phyloP scores from a whole-genome alignment of 2,113 vertebrate genomes.

The Vulpes vulpes region DNA sequence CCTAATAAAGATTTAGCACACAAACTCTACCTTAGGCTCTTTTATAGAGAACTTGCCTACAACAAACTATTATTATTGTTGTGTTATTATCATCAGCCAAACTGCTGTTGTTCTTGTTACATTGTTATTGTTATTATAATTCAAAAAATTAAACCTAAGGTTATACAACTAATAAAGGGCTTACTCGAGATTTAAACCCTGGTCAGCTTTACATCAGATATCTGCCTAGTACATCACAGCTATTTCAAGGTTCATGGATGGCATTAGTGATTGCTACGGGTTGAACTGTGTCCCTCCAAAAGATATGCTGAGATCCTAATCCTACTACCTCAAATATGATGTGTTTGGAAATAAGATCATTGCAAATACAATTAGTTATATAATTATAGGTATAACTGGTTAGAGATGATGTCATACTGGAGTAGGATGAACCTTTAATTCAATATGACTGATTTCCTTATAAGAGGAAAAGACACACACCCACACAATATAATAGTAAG shows the following conservation, averaged over 20 bases:
- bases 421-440: not conserved
- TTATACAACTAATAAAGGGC: not conserved
- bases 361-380: not conserved
- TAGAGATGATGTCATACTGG: not conserved
- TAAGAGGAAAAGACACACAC: not conserved
- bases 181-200: not conserved
- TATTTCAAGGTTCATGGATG: not conserved
- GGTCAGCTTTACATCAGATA: not conserved
- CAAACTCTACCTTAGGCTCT: not conserved
- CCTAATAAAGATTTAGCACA: not conserved
- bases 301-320: not conserved
- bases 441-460: not conserved
- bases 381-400: not conserved
- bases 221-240: not conserved
- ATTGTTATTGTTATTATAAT: not conserved
- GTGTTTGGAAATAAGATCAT: not conserved
- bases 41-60: not conserved
- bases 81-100: not conserved
- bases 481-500: not conserved
- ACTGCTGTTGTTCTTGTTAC: not conserved
- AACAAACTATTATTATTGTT: not conserved
- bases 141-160: not conserved
- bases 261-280: not conserved
- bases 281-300: not conserved
- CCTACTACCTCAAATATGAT: not conserved